A percentile compares a stretch with the other conserved stretches of the same genome.
Conservation (phyloP, 2,797 vertebrate species). For the Hylomyscus alleni region DNA sequence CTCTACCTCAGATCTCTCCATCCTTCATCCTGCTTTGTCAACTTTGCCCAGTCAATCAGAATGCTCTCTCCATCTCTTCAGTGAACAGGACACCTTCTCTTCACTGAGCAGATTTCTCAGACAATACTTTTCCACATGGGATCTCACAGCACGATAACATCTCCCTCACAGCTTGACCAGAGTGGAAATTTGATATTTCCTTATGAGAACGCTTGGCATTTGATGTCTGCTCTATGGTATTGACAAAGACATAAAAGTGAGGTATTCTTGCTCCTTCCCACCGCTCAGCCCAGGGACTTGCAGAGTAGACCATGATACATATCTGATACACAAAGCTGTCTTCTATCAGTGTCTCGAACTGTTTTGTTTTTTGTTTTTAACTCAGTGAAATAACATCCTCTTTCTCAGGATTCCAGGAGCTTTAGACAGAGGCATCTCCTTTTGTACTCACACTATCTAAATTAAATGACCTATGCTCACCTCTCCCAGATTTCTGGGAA, state of each 20-base stretch:
- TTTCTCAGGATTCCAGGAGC: neutral
- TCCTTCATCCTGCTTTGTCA: neutral
- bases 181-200: neutral
- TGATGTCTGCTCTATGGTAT: neutral
- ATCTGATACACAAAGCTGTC: neutral
- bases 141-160: neutral
- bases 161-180: neutral
- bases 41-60: neutral
- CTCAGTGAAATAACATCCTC: slow-evolving; percentile 31
- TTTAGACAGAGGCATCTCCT: neutral
- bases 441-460: neutral
- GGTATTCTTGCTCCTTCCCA: neutral
- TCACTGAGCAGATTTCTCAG: neutral
- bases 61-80: neutral
- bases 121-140: neutral
- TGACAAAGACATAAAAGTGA: neutral
- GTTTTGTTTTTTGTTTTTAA: neutral
- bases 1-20: neutral
- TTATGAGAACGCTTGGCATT: neutral
- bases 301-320: neutral
- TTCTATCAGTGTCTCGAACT: neutral
- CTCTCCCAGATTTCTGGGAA: neutral
- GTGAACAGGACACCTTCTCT: neutral
- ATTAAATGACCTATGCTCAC: neutral
- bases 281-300: neutral